Evolutionary conservation across 2,113 vertebrate species (phyloP).

Genomic region (Beaufortia kweichowensis): DNA sequence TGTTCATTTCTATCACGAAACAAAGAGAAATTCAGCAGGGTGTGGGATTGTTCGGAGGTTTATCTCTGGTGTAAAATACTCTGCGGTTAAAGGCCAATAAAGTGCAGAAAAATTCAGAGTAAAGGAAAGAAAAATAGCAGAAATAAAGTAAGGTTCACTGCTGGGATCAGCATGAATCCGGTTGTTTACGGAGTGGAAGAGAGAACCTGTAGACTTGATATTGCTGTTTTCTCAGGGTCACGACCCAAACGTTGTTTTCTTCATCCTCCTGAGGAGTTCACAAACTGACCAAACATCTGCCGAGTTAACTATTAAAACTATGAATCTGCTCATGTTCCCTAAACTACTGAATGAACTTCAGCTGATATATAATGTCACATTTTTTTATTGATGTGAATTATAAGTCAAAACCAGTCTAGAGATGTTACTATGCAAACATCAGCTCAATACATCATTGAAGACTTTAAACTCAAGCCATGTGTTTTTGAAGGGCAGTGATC

Average conservation of each 20-base stretch:
- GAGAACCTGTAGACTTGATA: background rate
- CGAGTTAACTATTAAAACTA: too few relatives aligned
- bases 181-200: background rate
- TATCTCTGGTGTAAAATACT: conserved; percentile 13
- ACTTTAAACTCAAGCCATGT: too few relatives aligned
- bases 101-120: conserved; percentile 5
- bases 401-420: background rate
- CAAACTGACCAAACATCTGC: background rate
- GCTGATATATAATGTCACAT: too few relatives aligned
- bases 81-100: background rate
- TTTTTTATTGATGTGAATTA: background rate
- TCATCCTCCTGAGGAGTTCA: background rate
- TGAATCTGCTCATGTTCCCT: too few relatives aligned
- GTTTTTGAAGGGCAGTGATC: background rate
- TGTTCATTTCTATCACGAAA: conserved; percentile 13
- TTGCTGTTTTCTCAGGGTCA: background rate
- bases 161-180: background rate
- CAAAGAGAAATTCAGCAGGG: conserved; percentile 12
- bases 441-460: background rate
- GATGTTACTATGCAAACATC: background rate
- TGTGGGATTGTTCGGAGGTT: background rate
- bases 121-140: background rate
- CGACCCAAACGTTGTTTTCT: background rate
- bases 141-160: conserved; percentile 19
- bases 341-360: too few relatives aligned